phyloP scores from a whole-genome alignment of 2,113 vertebrate genomes.

The mouse (Mus musculus) region DNA sequence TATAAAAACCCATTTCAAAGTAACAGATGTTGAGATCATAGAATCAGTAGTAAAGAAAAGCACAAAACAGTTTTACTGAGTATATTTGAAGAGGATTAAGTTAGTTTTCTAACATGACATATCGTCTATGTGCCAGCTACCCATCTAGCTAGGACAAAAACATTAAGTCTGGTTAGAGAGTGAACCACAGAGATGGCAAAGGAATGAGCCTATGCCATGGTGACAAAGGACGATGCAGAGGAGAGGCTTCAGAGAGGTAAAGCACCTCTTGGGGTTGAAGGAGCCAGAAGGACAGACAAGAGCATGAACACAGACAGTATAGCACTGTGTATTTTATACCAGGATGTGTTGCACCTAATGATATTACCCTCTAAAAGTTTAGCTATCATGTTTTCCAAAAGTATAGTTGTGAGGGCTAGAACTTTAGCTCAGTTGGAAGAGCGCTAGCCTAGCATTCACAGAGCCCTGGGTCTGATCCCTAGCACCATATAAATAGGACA shows the following conservation, averaged over 20 bases:
- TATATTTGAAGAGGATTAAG: neutral
- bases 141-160: neutral
- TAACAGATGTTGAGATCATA: neutral
- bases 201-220: neutral
- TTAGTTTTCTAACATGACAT: neutral
- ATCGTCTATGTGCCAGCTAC: neutral
- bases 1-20: slow-evolving; percentile 27
- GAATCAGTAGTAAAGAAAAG: slow-evolving; percentile 42
- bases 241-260: neutral
- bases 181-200: neutral
- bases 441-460: neutral
- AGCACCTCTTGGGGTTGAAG: neutral
- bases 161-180: neutral
- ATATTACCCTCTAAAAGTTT: neutral
- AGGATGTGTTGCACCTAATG: neutral
- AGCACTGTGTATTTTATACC: neutral
- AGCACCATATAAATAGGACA: too few relatives aligned
- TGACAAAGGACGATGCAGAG: too few relatives aligned
- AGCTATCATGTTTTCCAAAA: neutral
- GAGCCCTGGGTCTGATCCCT: neutral
- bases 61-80: slow-evolving; percentile 16
- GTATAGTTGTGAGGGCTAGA: neutral
- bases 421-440: neutral
- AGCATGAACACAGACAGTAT: neutral
- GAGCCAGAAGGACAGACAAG: too few relatives aligned